Conservation (phyloP, 2,888 invertebrate genomes). For the Sphaeridia pumilis region DNA sequence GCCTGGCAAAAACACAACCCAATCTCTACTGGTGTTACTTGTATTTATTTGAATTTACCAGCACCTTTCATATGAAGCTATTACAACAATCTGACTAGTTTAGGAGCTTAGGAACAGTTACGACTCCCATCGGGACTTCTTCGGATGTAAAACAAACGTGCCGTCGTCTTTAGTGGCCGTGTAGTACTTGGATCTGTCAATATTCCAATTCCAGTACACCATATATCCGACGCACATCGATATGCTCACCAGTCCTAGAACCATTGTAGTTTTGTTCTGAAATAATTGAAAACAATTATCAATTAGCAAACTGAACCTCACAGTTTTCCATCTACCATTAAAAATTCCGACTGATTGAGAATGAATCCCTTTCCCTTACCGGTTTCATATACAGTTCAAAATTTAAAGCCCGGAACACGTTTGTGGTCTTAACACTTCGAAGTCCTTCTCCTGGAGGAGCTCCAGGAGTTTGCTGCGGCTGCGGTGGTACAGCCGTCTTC, state of each 20-base stretch:
- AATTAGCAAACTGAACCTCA: background rate
- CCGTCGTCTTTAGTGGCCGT: constrained; percentile 67
- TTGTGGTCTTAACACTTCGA: constrained; percentile 58
- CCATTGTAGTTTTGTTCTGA: constrained; percentile 78
- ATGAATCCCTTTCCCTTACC: too few relatives aligned
- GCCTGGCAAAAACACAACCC: too few relatives aligned
- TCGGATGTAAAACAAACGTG: constrained; percentile 36
- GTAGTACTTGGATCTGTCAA: constrained; percentile 67
- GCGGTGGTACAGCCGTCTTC: too few relatives aligned
- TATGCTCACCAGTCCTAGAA: constrained; percentile 62
- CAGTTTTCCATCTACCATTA: too few relatives aligned
- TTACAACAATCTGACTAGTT: too few relatives aligned
- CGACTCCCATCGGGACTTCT: constrained; percentile 40
- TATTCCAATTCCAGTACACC: constrained; percentile 69
- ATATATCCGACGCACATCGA: constrained; percentile 65
- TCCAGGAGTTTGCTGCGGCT: too few relatives aligned
- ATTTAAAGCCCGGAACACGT: constrained; percentile 67
- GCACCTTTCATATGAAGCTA: too few relatives aligned
- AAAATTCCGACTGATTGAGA: too few relatives aligned
- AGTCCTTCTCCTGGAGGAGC: constrained; percentile 60
- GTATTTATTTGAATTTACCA: too few relatives aligned
- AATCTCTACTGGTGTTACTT: too few relatives aligned
- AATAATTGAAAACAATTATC: constrained; percentile 39
- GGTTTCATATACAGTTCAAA: constrained; percentile 82
- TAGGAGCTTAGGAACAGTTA: constrained; percentile 12